A percentile compares a stretch with the other conserved stretches of the same genome.
Evolutionary conservation across 2,888 invertebrate genomes (phyloP).

Genomic region (Tribolium freemani): DNA sequence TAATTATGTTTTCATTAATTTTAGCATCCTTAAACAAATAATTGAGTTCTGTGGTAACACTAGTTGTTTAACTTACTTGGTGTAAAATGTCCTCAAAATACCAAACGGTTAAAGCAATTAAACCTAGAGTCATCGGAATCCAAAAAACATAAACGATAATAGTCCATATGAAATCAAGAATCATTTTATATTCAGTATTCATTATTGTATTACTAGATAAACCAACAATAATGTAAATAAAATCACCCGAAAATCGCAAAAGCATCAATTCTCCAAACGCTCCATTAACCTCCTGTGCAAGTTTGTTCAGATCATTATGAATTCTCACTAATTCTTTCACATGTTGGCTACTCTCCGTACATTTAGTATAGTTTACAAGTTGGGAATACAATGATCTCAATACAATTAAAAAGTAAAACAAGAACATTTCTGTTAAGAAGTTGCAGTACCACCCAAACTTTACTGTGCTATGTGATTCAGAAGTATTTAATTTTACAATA

Average conservation of each 20-base stretch:
- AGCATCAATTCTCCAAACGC: neutral
- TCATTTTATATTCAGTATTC: too few species aligned
- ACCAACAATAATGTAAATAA: neutral
- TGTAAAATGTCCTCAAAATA: neutral
- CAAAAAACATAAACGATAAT: neutral
- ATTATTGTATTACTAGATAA: neutral
- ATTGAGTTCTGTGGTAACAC: neutral
- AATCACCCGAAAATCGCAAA: neutral
- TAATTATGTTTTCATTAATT: neutral
- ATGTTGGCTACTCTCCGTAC: neutral
- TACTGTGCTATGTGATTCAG: neutral
- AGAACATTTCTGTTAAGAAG: neutral
- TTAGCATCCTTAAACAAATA: neutral
- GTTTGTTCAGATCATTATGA: neutral
- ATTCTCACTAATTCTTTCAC: neutral
- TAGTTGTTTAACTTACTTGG: neutral
- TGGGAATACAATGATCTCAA: neutral
- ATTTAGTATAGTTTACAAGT: neutral
- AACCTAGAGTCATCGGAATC: neutral
- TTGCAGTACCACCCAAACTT: neutral
- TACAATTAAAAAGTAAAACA: neutral
- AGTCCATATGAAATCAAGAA: neutral
- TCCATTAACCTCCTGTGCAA: neutral
- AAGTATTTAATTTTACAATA: neutral
- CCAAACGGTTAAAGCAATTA: neutral